phyloP scores from a whole-genome alignment of 1,140 invertebrate species.

The Patella vulgata region DNA sequence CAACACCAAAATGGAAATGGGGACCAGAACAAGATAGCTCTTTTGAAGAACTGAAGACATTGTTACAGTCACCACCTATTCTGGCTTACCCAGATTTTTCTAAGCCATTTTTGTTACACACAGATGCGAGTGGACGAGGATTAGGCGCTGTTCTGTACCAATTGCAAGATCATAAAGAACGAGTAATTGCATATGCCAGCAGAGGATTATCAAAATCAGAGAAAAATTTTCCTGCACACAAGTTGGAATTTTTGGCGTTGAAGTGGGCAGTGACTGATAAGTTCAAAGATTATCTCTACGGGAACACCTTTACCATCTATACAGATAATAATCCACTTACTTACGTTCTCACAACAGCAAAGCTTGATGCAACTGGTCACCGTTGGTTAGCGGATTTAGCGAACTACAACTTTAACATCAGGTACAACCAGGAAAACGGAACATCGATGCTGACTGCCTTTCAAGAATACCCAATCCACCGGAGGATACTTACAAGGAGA shows the following conservation, averaged over 20 bases:
- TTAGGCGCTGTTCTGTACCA: constrained; percentile 48
- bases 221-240: constrained; percentile 21
- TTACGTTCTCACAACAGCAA: constrained; percentile 23
- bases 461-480: constrained; percentile 13
- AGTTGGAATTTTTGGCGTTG: constrained; percentile 24
- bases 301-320: constrained; percentile 14
- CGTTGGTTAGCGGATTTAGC: constrained; percentile 17
- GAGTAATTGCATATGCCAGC: constrained; percentile 34
- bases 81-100: constrained; percentile 34
- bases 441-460: constrained; percentile 19
- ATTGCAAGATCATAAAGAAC: constrained; percentile 29
- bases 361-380: constrained; percentile 16
- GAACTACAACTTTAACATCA: constrained; percentile 16
- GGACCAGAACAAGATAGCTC: constrained; percentile 14
- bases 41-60: constrained; percentile 33
- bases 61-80: constrained; percentile 29
- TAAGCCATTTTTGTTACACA: constrained; percentile 29
- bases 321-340: constrained; percentile 33
- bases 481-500: constrained; percentile 1
- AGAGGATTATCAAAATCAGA: constrained; percentile 21
- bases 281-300: constrained; percentile 26
- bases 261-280: constrained; percentile 24
- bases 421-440: constrained; percentile 18
- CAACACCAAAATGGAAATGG: constrained; percentile 13
- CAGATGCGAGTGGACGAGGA: constrained; percentile 32